These are phyloP conservation scores for Bettongia penicillata DNA, from an alignment of 2,113 vertebrate genomes.

Conservation along the genomic window DNA sequence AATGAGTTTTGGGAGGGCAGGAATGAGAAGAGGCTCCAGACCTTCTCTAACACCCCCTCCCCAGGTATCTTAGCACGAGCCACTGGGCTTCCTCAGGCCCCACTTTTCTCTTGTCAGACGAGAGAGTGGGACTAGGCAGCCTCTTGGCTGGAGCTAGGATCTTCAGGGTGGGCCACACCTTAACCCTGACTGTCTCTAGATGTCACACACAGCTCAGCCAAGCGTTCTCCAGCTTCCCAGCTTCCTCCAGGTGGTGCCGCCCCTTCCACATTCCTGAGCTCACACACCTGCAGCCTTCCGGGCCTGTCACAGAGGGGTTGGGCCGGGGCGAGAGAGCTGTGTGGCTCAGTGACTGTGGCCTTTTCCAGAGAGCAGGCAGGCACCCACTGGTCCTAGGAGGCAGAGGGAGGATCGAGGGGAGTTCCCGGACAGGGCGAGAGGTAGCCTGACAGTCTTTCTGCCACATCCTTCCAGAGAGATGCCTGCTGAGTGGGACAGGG, in stretches of 20 bases:
- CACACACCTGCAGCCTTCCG: constrained; percentile 24
- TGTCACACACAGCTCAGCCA: too few species aligned
- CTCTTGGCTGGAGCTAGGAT: not conserved
- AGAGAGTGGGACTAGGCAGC: not conserved
- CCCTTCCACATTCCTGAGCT: constrained; percentile 76
- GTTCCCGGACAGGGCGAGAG: not conserved
- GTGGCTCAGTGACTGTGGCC: not conserved
- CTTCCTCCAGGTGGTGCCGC: constrained; percentile 70
- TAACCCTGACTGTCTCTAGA: not conserved
- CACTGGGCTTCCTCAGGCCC: not conserved
- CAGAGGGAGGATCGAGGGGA: constrained; percentile 2
- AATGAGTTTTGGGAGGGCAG: not conserved
- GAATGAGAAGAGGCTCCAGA: not conserved
- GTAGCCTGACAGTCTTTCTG: rapidly evolving
- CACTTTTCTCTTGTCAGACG: constrained; percentile 7
- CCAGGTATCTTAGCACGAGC: too few species aligned
- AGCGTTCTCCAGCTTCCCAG: not conserved
- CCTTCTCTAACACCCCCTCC: not conserved
- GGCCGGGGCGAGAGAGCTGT: not conserved
- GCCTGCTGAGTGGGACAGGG: not conserved
- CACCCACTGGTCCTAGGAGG: not conserved
- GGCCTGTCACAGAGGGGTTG: not conserved
- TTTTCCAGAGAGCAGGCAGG: not conserved
- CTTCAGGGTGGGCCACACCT: too few species aligned
- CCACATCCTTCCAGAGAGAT: not conserved